Conservation (phyloP, 2,113 vertebrate species). For the Aptenodytes patagonicus region DNA sequence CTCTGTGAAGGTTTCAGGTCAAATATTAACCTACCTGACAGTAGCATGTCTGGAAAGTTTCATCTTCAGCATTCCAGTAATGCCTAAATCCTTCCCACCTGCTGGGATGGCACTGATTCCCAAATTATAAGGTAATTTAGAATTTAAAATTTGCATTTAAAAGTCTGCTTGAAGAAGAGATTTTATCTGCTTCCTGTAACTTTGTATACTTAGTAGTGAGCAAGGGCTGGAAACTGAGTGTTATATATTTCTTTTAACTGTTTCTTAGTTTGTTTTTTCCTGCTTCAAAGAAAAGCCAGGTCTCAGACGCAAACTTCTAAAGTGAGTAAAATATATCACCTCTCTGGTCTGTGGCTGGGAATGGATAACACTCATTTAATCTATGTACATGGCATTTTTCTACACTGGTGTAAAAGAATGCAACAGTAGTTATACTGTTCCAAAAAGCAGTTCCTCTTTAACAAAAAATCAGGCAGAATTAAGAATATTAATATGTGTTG, state of each 20-base stretch:
- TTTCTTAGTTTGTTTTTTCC: not conserved
- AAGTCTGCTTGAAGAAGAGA: not conserved
- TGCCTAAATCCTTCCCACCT: not conserved
- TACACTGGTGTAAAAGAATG: not conserved
- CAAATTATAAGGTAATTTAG: not conserved
- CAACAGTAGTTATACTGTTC: not conserved
- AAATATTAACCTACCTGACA: slow-evolving; percentile 33
- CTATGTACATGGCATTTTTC: not conserved
- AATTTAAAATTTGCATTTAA: not conserved
- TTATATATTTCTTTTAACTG: not conserved
- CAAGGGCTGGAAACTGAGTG: not conserved
- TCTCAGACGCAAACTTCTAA: not conserved
- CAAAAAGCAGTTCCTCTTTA: not conserved
- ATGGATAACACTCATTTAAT: not conserved
- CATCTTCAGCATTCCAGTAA: slow-evolving; percentile 18
- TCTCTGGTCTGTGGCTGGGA: not conserved
- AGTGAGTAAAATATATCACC: not conserved
- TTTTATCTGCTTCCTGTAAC: not conserved
- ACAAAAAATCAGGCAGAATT: not conserved
- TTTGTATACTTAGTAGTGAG: not conserved
- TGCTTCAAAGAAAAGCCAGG: not conserved
- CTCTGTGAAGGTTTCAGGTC: not conserved
- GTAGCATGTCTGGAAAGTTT: slow-evolving; percentile 29
- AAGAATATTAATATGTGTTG: not conserved
- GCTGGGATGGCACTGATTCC: not conserved